These are phyloP conservation scores for Oxycera nigricornis DNA, from an alignment of 2,888 invertebrate genomes.

Conservation along the genomic window DNA sequence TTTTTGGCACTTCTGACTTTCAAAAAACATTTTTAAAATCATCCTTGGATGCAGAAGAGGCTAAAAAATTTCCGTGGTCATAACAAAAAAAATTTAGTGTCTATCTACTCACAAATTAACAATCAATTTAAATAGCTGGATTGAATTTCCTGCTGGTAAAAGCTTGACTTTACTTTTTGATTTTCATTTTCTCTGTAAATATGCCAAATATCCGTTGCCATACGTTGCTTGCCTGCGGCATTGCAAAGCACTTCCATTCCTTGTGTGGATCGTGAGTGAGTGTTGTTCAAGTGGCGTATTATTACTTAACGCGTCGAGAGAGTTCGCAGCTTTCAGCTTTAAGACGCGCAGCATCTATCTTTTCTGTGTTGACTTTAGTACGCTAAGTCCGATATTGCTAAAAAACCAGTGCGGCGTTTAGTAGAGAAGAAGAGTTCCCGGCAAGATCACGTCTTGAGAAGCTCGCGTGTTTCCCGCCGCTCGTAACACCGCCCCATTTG, in stretches of 20 bases:
- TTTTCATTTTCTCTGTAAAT: conserved; percentile 1
- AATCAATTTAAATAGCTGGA: not conserved
- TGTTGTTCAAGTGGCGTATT: not conserved
- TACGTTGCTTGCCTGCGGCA: conserved; percentile 15
- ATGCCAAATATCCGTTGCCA: conserved; percentile 8
- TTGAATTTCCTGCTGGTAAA: not conserved
- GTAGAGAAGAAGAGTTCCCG: conserved; percentile 37
- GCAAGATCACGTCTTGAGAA: conserved; percentile 28
- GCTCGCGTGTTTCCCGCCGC: not conserved
- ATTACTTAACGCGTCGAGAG: too few relatives aligned
- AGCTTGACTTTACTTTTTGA: not conserved
- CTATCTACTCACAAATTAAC: too few relatives aligned
- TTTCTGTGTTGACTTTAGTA: not conserved
- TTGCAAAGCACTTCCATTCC: not conserved
- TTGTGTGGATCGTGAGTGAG: not conserved
- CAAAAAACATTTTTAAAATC: too few relatives aligned
- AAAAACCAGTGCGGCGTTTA: not conserved
- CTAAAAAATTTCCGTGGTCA: too few relatives aligned
- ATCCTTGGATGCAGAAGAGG: too few relatives aligned
- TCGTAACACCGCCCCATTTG: conserved; percentile 7
- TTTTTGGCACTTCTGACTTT: too few relatives aligned
- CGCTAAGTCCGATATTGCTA: not conserved
- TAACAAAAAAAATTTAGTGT: too few relatives aligned
- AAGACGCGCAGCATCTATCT: conserved; percentile 4
- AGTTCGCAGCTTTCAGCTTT: too few relatives aligned